Percentiles rank a stretch among this genome's conserved stretches.
Evolutionary conservation across 2,888 invertebrate genomes (phyloP).

Genomic region (Ectobius pallidus): DNA sequence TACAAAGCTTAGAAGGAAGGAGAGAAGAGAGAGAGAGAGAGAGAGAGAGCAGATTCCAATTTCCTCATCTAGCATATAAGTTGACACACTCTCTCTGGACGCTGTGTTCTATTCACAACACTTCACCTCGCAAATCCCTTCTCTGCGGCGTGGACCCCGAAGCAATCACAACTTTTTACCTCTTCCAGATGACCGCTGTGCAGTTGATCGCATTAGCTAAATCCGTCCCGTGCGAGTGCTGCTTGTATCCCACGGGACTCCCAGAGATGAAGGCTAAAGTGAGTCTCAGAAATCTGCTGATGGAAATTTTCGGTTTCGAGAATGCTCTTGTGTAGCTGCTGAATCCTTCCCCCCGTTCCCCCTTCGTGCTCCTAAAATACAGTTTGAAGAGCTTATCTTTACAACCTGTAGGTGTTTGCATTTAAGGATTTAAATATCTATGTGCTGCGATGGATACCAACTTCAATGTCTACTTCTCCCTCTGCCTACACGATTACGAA

Average conservation of each 20-base stretch:
- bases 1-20: constrained; percentile 14
- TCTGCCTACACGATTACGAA: too few species aligned
- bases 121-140: constrained; percentile 28
- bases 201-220: constrained; percentile 34
- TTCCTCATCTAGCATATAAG: constrained; percentile 18
- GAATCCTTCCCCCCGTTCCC: neutral
- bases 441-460: neutral
- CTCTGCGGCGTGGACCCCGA: constrained; percentile 11
- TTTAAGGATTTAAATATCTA: constrained; percentile 11
- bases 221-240: constrained; percentile 25
- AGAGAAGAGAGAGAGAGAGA: neutral
- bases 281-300: constrained; percentile 11
- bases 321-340: neutral
- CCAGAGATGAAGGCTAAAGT: constrained; percentile 15
- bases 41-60: constrained; percentile 17
- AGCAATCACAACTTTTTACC: constrained; percentile 36
- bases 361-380: neutral
- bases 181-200: constrained; percentile 32
- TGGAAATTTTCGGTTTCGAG: constrained; percentile 16
- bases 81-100: neutral
- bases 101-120: constrained; percentile 6
- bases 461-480: neutral
- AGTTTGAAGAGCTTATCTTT: constrained; percentile 4
- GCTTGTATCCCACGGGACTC: constrained; percentile 28
- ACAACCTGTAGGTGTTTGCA: neutral